These are phyloP conservation scores for Serinus canaria DNA, from an alignment of 2,113 vertebrate species.

Conservation along the genomic window DNA sequence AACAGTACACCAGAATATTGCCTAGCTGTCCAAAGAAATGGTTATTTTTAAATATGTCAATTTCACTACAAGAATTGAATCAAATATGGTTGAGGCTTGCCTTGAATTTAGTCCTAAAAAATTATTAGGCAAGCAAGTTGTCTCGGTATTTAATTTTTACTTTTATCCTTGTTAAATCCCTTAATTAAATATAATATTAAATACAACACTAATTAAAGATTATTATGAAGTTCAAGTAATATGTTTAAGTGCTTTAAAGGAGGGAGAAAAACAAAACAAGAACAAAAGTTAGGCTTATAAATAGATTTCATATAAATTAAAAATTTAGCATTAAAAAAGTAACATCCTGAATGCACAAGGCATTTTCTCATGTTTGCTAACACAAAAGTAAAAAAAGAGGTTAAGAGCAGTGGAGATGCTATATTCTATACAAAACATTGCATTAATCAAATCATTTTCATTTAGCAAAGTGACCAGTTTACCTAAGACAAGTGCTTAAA, in stretches of 20 bases:
- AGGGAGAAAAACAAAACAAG: not conserved
- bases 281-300: not conserved
- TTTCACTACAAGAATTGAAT: not conserved
- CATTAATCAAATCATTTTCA: not conserved
- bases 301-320: not conserved
- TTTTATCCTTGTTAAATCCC: not conserved
- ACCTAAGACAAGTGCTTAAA: not conserved
- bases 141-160: not conserved
- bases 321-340: not conserved
- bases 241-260: not conserved
- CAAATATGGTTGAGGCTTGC: not conserved
- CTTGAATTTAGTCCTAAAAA: constrained; percentile 10
- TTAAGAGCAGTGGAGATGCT: not conserved
- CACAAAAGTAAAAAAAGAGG: not conserved
- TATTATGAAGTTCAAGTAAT: not conserved
- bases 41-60: not conserved
- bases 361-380: not conserved
- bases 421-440: not conserved
- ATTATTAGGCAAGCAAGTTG: not conserved
- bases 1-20: not conserved
- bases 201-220: not conserved
- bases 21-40: not conserved
- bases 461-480: not conserved
- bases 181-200: constrained; percentile 49
- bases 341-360: not conserved